Evolutionary conservation across 2,888 invertebrate genomes (phyloP), one percentile per base, ranked within the genome.

Genomic region (Cephalotes varians): DNA sequence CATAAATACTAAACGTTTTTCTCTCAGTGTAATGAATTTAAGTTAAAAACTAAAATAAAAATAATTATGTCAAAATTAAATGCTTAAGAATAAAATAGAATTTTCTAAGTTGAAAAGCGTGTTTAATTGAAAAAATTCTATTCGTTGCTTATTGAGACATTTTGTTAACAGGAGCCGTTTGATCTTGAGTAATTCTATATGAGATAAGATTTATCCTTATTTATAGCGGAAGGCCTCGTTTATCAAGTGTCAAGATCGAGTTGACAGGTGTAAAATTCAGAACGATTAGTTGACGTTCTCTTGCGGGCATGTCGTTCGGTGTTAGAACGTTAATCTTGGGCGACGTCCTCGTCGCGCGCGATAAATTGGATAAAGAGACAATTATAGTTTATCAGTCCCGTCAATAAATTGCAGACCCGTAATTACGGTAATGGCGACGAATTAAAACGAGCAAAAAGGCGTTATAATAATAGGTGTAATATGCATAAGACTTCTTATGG

Each of bases 361-460:
- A 81, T 58, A 76, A 81, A 81, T 56, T 71, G 81, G 40, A 85
- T 79, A 79, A 83, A 79, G 49, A 79, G 67, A 79, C 73, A 83
- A 83, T 83, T 84, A 83, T 71, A 67, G 28, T 83, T 83, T 77
- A 84, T 84, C 64, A 54, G 12, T 64, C 76, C 4, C 18, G 60
- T 51, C 47, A 51, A 49, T 18, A 71, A 77, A 77, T 40, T 69
- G 60, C 76, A 76, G 72, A 89, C 82, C 87, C 51, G 79, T 86
- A 90, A 91, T 91, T 90, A 90, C 85, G 84, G 51, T 51, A 74
- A 80, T 60, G 21, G 60, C 69, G 21, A 18, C 21, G 67, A 44
- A 51, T 5, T 49, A 40, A n/a, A 67, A 67, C 21, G 77, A 49
- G 21, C 62, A 62, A 62, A 60, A 69, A 62, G 49, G 25, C 49